phyloP scores from a whole-genome alignment of 1,140 invertebrate species.

The Formica exsecta region DNA sequence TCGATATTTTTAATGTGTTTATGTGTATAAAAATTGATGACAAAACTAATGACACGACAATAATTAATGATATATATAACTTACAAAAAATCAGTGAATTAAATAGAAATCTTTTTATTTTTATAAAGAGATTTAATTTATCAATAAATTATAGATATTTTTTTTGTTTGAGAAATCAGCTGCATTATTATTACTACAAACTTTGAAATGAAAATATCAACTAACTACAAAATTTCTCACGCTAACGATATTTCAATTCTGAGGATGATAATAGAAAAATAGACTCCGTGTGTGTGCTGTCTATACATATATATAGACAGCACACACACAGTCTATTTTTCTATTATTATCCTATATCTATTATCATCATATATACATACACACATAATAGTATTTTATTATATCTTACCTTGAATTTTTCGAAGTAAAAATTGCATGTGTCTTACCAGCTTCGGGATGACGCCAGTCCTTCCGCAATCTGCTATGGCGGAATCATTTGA shows the following conservation, averaged over 20 bases:
- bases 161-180: not conserved
- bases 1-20: no score
- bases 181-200: not conserved
- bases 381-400: no score
- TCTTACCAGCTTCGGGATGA: slow-evolving; percentile 88
- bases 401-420: no score
- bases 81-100: not conserved
- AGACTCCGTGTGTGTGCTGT: no score
- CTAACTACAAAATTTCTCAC: not conserved
- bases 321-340: no score
- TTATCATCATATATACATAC: no score
- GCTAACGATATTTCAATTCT: not conserved
- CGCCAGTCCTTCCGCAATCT: slow-evolving; percentile 83
- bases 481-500: slow-evolving; percentile 80
- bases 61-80: not conserved
- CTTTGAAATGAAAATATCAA: not conserved
- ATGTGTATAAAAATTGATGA: no score
- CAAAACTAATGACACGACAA: not conserved
- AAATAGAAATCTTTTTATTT: not conserved
- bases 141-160: not conserved
- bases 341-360: no score
- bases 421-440: slow-evolving; percentile 86
- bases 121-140: not conserved
- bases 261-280: no score
- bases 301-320: no score